Conservation (phyloP, 2,113 vertebrate species). For the Thamnophis sirtalis region DNA sequence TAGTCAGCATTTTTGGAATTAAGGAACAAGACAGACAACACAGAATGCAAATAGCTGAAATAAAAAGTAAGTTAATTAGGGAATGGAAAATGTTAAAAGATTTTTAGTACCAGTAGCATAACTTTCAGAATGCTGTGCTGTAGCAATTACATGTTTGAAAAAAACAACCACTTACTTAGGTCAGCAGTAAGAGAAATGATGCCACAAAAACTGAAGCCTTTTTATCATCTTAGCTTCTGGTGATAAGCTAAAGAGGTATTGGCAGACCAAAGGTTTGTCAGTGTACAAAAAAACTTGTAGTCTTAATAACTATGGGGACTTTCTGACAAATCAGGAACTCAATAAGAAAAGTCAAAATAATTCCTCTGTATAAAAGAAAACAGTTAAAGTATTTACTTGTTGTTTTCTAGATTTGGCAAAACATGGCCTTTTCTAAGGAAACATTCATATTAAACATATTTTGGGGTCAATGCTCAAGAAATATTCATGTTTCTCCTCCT, state of each 20-base stretch:
- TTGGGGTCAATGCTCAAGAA: background rate
- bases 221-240: background rate
- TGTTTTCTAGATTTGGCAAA: background rate
- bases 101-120: background rate
- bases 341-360: background rate
- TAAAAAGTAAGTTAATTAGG: background rate
- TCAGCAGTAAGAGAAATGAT: background rate
- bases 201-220: background rate
- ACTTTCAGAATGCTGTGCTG: background rate
- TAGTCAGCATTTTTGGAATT: background rate
- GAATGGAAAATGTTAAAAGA: background rate
- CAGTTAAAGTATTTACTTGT: background rate
- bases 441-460: background rate
- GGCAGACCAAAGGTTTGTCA: background rate
- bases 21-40: background rate
- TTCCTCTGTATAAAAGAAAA: background rate
- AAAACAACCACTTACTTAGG: background rate
- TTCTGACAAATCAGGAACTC: background rate
- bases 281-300: background rate
- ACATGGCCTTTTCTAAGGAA: background rate
- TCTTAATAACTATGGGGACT: background rate
- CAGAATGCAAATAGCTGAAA: background rate
- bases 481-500: background rate
- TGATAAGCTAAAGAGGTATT: background rate
- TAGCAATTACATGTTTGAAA: background rate